Evolutionary conservation across 2,888 invertebrate species (phyloP).

Genomic region (Spodoptera picta): DNA sequence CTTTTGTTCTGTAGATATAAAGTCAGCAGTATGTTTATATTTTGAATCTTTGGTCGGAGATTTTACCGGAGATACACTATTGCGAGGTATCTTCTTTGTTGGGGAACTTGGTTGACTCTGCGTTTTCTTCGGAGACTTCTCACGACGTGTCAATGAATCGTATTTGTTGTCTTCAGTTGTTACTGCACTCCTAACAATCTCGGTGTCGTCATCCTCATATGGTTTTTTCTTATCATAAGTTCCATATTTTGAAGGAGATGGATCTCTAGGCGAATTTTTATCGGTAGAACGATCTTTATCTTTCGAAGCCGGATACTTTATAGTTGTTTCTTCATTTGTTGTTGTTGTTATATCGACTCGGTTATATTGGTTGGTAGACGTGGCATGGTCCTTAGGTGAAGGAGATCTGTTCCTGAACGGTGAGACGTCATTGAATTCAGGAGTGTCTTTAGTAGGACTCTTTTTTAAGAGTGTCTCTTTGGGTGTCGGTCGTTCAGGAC

Average conservation of each 20-base stretch:
- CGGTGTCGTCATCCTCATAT: constrained; percentile 40
- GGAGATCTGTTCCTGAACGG: constrained; percentile 61
- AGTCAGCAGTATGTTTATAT: constrained; percentile 71
- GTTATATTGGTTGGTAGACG: constrained; percentile 57
- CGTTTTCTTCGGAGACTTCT: constrained; percentile 52
- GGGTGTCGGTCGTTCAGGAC: constrained; percentile 24
- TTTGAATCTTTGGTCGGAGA: constrained; percentile 66
- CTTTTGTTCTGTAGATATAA: constrained; percentile 72
- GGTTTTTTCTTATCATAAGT: constrained; percentile 64
- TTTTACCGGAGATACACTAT: constrained; percentile 69
- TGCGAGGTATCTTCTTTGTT: constrained; percentile 62
- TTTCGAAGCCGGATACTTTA: constrained; percentile 23
- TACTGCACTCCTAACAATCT: constrained; percentile 31
- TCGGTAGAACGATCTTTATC: constrained; percentile 24
- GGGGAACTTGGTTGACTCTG: constrained; percentile 58
- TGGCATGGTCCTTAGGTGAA: constrained; percentile 67
- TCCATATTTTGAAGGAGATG: constrained; percentile 62
- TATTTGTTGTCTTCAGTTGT: constrained; percentile 55
- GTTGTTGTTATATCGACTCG: constrained; percentile 48
- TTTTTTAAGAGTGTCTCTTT: constrained; percentile 59
- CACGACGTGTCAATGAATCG: constrained; percentile 57
- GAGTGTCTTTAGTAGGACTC: constrained; percentile 57
- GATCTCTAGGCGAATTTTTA: constrained; percentile 46
- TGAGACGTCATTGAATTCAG: constrained; percentile 33
- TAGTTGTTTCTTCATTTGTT: constrained; percentile 41